These are phyloP conservation scores for Danaus chrysippus DNA, from an alignment of 2,888 invertebrate genomes.

Conservation along the genomic window DNA sequence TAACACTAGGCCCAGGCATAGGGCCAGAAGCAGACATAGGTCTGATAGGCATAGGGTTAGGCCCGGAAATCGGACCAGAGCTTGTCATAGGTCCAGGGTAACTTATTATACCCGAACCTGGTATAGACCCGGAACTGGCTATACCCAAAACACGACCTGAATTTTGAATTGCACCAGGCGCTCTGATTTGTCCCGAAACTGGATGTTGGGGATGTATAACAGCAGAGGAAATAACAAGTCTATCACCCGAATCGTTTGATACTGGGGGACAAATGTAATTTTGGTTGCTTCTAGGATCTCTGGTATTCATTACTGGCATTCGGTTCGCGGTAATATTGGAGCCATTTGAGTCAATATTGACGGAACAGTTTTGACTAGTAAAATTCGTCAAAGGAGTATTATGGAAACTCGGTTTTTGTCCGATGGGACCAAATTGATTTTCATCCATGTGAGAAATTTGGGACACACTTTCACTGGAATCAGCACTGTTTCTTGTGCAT, in stretches of 20 bases:
- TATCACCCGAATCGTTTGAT: neutral
- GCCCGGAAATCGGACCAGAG: neutral
- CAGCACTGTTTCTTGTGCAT: conserved; percentile 7
- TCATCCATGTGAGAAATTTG: neutral
- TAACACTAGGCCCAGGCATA: conserved; percentile 3
- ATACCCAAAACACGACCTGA: neutral
- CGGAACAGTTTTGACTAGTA: neutral
- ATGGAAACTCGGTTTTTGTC: conserved; percentile 12
- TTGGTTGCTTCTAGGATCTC: neutral
- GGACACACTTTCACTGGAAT: conserved; percentile 5
- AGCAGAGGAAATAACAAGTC: conserved; percentile 2
- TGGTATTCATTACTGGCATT: neutral
- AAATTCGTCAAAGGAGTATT: neutral
- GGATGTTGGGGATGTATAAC: neutral
- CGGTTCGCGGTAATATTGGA: neutral
- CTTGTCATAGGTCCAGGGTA: neutral
- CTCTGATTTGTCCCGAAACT: neutral
- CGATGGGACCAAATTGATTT: conserved; percentile 18
- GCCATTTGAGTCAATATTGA: neutral
- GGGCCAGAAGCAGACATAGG: conserved; percentile 11
- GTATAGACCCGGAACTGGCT: conserved; percentile 1
- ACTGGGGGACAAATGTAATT: neutral
- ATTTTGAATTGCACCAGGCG: neutral
- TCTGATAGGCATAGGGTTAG: neutral
- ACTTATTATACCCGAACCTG: neutral